Conservation (phyloP, 2,113 vertebrate genomes). For the Gymnarchus niloticus region DNA sequence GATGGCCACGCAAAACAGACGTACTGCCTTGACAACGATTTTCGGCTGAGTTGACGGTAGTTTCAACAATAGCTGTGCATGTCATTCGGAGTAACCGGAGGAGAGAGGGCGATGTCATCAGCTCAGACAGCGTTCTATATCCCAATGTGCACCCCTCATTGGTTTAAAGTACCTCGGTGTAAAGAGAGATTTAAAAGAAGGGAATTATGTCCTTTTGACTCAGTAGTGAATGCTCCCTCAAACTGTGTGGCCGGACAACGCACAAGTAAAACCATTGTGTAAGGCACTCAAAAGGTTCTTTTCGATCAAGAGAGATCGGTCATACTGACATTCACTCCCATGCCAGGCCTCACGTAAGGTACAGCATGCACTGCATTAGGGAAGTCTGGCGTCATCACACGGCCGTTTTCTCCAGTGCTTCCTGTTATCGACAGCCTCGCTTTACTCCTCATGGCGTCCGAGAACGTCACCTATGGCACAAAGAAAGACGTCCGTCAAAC, state of each 20-base stretch:
- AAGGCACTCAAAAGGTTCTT: constrained; percentile 98
- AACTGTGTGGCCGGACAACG: constrained; percentile 54
- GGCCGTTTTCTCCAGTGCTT: constrained; percentile 97
- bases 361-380: constrained; percentile 97
- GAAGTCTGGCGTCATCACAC: constrained; percentile 96
- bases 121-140: too few species aligned
- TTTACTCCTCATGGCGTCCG: constrained; percentile 90
- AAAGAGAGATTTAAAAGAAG: constrained; percentile 57
- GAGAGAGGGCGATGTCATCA: constrained; percentile 62
- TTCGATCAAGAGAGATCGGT: constrained; percentile 96
- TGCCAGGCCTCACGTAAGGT: constrained; percentile 94
- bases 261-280: constrained; percentile 91
- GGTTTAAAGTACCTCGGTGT: constrained; percentile 70
- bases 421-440: constrained; percentile 96
- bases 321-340: constrained; percentile 98
- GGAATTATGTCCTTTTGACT: constrained; percentile 57
- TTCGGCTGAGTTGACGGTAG: constrained; percentile 63
- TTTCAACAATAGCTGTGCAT: constrained; percentile 73
- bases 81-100: constrained; percentile 56
- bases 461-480: constrained; percentile 87
- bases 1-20: constrained; percentile 46
- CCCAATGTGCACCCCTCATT: constrained; percentile 62
- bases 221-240: constrained; percentile 73
- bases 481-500: constrained; percentile 35
- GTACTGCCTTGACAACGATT: constrained; percentile 69